These are phyloP conservation scores for Cnemophilus loriae DNA, from an alignment of 2,113 vertebrate species.

Conservation along the genomic window DNA sequence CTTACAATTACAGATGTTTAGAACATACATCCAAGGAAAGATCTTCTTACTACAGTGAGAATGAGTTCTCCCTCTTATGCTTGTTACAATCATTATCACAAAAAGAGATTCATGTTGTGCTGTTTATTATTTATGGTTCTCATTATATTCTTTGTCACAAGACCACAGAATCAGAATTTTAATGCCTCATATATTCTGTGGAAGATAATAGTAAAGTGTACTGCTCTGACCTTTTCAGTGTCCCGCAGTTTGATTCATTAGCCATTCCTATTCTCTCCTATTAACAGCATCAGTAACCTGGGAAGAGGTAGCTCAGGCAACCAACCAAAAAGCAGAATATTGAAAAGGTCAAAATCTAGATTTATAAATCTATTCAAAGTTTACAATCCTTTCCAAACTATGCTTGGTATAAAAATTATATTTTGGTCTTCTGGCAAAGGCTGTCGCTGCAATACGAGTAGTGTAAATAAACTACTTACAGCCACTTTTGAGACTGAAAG, in stretches of 20 bases:
- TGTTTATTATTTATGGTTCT: slow-evolving; percentile 72
- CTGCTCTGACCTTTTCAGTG: slow-evolving; percentile 65
- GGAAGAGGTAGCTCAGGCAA: slow-evolving; percentile 8
- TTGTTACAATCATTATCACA: slow-evolving; percentile 55
- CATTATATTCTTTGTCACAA: slow-evolving; percentile 71
- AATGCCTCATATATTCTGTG: slow-evolving; percentile 65
- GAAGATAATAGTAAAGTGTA: slow-evolving; percentile 65
- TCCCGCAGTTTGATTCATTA: slow-evolving; percentile 68
- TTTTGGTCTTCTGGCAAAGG: slow-evolving; percentile 11
- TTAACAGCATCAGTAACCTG: slow-evolving; percentile 58
- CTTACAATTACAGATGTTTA: background rate
- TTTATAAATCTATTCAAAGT: slow-evolving; percentile 46
- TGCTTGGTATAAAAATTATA: slow-evolving; percentile 16
- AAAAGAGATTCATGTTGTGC: slow-evolving; percentile 58
- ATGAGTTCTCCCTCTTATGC: background rate
- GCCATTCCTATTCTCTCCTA: slow-evolving; percentile 37
- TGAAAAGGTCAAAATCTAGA: slow-evolving; percentile 63
- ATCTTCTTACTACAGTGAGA: background rate
- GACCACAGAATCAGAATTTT: slow-evolving; percentile 61
- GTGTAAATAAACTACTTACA: slow-evolving; percentile 25
- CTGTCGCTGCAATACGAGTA: background rate
- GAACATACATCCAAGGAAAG: background rate
- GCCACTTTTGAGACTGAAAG: background rate
- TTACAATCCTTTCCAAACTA: slow-evolving; percentile 54
- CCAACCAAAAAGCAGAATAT: slow-evolving; percentile 60